These are phyloP conservation scores for Petrolisthes manimaculis DNA, from an alignment of 2,888 invertebrate genomes.

Conservation along the genomic window DNA sequence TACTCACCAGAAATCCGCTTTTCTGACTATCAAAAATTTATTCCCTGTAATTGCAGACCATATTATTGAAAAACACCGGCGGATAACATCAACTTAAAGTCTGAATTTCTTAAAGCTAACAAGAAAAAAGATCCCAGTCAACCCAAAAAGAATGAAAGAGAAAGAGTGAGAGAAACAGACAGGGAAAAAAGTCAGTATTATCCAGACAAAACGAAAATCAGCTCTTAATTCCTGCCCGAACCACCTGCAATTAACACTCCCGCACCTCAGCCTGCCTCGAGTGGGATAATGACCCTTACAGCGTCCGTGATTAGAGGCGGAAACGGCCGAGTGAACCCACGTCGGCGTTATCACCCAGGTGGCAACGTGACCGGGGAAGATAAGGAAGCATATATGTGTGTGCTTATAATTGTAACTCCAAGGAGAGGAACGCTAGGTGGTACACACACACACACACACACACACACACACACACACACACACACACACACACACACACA, in stretches of 20 bases:
- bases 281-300: background rate
- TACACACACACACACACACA: background rate
- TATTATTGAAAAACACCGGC: background rate
- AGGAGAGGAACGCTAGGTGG: background rate
- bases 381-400: slow-evolving; percentile 10
- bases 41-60: background rate
- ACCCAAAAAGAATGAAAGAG: background rate
- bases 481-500: background rate
- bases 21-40: slow-evolving; percentile 12
- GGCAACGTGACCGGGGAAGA: slow-evolving; percentile 12
- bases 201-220: slow-evolving; percentile 16
- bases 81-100: background rate
- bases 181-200: background rate
- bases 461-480: background rate
- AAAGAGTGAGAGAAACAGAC: background rate
- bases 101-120: background rate
- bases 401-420: slow-evolving; percentile 5
- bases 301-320: background rate
- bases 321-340: background rate
- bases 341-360: slow-evolving; percentile 7
- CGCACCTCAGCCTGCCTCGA: background rate
- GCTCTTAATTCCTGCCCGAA: slow-evolving; percentile 12
- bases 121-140: background rate
- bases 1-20: background rate
- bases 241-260: slow-evolving; percentile 18